These are phyloP conservation scores for Euzetes globulus DNA, from an alignment of 2,888 invertebrate species.

Conservation along the genomic window DNA sequence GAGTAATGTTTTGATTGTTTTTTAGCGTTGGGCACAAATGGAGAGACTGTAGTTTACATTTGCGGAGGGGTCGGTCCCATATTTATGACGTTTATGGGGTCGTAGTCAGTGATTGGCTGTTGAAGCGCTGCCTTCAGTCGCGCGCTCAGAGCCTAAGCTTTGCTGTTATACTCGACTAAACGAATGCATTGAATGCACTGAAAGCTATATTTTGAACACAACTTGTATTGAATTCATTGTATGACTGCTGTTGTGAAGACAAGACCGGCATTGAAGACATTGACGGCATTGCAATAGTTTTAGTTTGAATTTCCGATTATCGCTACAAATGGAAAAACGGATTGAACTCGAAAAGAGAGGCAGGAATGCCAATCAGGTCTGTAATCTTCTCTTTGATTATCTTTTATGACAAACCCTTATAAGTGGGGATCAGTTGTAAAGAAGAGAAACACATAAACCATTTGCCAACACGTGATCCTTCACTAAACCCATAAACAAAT, in stretches of 20 bases:
- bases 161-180: background rate
- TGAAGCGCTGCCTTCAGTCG: no score
- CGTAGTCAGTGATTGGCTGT: no score
- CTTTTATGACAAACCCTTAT: background rate
- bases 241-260: background rate
- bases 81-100: no score
- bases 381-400: background rate
- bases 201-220: background rate
- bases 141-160: no score
- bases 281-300: background rate
- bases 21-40: no score
- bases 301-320: background rate
- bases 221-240: background rate
- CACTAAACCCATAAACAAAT: no score
- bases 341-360: slow-evolving; percentile 90
- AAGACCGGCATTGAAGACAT: slow-evolving; percentile 18
- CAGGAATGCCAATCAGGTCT: slow-evolving; percentile 77
- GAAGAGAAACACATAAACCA: background rate
- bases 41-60: no score
- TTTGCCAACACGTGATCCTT: background rate
- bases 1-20: no score
- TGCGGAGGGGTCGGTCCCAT: no score
- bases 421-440: background rate
- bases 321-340: slow-evolving; percentile 73
- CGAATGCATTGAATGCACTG: background rate